Conservation (phyloP, 2,797 vertebrate genomes). For the Gobio occitaniae region DNA sequence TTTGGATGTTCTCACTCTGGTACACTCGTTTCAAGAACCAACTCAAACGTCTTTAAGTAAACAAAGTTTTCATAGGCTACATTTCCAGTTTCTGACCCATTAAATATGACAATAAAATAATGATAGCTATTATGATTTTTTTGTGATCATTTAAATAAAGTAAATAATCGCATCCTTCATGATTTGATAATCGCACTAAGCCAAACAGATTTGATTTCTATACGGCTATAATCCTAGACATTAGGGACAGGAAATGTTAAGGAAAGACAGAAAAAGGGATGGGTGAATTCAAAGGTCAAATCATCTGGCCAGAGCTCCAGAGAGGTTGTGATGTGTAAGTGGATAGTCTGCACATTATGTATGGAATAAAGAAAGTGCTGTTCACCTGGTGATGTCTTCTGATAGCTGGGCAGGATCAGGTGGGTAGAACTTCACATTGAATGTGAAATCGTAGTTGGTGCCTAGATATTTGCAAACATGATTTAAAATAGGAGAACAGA, state of each 20-base stretch:
- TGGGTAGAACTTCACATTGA: slow-evolving; percentile 97
- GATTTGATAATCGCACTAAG: neutral
- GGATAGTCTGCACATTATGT: neutral
- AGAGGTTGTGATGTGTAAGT: neutral
- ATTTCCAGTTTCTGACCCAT: neutral
- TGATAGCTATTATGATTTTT: neutral
- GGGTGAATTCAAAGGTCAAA: neutral
- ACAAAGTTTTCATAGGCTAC: neutral
- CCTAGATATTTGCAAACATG: slow-evolving; percentile 74
- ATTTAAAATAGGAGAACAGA: neutral
- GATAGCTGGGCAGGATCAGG: slow-evolving; percentile 95
- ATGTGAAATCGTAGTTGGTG: slow-evolving; percentile 89
- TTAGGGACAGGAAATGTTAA: neutral
- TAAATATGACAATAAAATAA: neutral
- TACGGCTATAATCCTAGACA: neutral
- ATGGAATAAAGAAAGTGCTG: neutral
- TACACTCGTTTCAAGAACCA: neutral
- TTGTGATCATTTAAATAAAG: neutral
- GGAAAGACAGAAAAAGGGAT: neutral
- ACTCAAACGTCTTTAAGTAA: neutral
- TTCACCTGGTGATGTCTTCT: slow-evolving; percentile 95
- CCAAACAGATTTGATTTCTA: neutral
- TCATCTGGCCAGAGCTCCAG: neutral
- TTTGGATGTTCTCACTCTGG: neutral
- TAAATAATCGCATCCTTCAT: neutral